Conservation (phyloP, 1,140 invertebrate species). For the Dryas iulia region DNA sequence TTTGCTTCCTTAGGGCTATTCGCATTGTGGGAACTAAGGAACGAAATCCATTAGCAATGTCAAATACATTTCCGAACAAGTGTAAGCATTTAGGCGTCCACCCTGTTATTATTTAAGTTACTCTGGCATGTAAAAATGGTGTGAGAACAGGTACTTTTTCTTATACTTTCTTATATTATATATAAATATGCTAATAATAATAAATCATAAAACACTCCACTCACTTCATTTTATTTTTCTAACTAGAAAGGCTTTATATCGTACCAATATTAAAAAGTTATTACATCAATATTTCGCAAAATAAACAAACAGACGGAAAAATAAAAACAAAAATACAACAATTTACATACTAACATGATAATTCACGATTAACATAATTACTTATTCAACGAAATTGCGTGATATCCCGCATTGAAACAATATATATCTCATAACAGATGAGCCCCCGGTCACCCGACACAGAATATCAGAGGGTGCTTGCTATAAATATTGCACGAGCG, state of each 20-base stretch:
- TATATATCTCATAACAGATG: conserved; percentile 42
- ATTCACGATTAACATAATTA: not conserved
- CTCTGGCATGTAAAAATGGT: not conserved
- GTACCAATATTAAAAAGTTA: too few relatives aligned
- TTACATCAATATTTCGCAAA: too few relatives aligned
- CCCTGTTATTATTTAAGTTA: not conserved
- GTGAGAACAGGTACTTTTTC: not conserved
- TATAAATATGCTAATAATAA: too few relatives aligned
- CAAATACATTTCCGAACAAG: conserved; percentile 58
- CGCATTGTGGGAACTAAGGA: conserved; percentile 57
- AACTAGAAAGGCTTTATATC: too few relatives aligned
- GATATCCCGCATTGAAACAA: conserved; percentile 36
- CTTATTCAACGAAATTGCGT: conserved; percentile 36
- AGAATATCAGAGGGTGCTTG: conserved; percentile 34
- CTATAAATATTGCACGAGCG: conserved; percentile 52
- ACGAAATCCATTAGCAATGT: conserved; percentile 42
- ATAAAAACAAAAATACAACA: not conserved
- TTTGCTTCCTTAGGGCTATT: conserved; percentile 62
- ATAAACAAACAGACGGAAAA: not conserved
- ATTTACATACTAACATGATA: not conserved
- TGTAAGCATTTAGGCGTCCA: conserved; percentile 31
- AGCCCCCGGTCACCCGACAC: conserved; percentile 44
- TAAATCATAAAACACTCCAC: too few relatives aligned
- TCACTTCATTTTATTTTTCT: too few relatives aligned
- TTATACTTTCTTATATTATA: not conserved